Percentiles rank a stretch among this genome's conserved stretches.
Conservation (phyloP, 2,113 vertebrate species). For the Halcyon malimbica region DNA sequence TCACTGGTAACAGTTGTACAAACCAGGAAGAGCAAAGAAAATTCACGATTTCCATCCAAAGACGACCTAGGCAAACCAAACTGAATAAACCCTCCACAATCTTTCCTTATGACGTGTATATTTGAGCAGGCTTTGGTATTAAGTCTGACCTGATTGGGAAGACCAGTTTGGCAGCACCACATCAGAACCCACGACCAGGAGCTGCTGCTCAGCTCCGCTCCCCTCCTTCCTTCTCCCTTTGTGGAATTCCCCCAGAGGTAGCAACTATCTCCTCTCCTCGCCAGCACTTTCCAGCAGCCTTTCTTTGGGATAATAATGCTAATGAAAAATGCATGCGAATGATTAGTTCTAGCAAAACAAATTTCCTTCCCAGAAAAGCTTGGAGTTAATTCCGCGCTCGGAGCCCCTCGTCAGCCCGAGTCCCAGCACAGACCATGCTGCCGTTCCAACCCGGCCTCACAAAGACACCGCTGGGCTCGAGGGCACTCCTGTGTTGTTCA, state of each 20-base stretch:
- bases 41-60: background rate
- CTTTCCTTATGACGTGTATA: background rate
- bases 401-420: background rate
- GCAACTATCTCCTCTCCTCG: background rate
- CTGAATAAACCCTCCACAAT: background rate
- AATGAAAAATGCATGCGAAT: conserved; percentile 49
- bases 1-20: background rate
- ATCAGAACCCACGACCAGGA: conserved; percentile 29
- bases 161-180: background rate
- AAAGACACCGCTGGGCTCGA: fast-evolving
- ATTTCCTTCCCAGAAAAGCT: conserved; percentile 37
- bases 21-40: background rate
- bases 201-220: background rate
- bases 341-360: conserved; percentile 55
- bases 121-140: conserved; percentile 48
- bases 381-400: background rate
- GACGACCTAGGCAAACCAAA: background rate
- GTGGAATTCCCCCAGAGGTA: conserved; percentile 10
- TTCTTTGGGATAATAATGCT: conserved; percentile 44
- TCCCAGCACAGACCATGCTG: background rate
- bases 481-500: background rate
- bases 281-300: conserved; percentile 5
- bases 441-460: fast-evolving
- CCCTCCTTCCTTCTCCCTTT: background rate
- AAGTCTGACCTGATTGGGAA: conserved; percentile 57